Percentiles rank a stretch among this genome's conserved stretches.
Evolutionary conservation across 1,140 invertebrate genomes (phyloP).

Genomic region (Ruditapes philippinarum): DNA sequence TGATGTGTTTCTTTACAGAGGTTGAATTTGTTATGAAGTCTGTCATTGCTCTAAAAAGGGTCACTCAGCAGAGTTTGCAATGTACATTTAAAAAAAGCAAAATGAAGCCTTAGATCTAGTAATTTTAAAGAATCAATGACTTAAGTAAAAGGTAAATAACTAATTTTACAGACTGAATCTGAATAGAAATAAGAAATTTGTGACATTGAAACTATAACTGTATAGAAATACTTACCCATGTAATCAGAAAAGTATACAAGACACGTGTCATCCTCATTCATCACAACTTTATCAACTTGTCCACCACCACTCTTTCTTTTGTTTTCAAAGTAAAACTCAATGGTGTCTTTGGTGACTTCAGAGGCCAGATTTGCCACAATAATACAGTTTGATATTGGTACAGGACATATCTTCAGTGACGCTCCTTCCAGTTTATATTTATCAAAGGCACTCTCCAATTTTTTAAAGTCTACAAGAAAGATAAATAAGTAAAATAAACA

Average conservation of each 20-base stretch:
- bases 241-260: slow-evolving; percentile 59
- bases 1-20: too few species aligned
- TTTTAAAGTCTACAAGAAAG: slow-evolving; percentile 46
- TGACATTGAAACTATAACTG: neutral
- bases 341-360: slow-evolving; percentile 44
- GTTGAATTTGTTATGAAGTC: too few species aligned
- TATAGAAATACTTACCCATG: slow-evolving; percentile 10
- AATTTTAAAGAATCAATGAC: neutral
- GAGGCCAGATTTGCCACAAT: slow-evolving; percentile 43
- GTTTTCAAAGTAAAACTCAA: slow-evolving; percentile 65
- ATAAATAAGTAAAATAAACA: too few species aligned
- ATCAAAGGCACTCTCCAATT: slow-evolving; percentile 15
- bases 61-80: too few species aligned
- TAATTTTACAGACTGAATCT: too few species aligned
- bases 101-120: too few species aligned
- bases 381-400: slow-evolving; percentile 54
- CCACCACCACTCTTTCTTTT: slow-evolving; percentile 38
- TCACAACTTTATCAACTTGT: slow-evolving; percentile 43
- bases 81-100: too few species aligned
- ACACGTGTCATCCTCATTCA: slow-evolving; percentile 46
- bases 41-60: too few species aligned
- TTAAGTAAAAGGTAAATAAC: too few species aligned
- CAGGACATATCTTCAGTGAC: neutral
- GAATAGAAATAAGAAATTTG: too few species aligned
- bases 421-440: slow-evolving; percentile 22